These are phyloP conservation scores for Pseudococcus longispinus DNA, from an alignment of 2,888 invertebrate genomes.

Conservation along the genomic window DNA sequence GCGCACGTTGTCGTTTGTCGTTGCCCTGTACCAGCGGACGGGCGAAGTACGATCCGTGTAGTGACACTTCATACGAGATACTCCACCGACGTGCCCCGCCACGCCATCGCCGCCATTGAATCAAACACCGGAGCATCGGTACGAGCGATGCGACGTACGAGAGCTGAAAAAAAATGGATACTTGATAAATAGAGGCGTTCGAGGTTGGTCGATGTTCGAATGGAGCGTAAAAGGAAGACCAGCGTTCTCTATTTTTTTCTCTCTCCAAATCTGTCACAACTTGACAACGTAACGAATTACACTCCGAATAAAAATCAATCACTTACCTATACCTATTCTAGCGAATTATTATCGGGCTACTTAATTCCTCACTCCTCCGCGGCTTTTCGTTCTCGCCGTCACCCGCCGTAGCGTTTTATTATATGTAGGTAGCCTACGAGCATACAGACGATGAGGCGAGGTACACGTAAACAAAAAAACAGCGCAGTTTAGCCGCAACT, in stretches of 20 bases:
- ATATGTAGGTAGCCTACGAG: too few relatives aligned
- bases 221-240: background rate
- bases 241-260: background rate
- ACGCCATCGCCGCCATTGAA: background rate
- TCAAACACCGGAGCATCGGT: background rate
- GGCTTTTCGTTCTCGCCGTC: background rate
- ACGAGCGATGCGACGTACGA: background rate
- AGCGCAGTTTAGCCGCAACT: conserved; percentile 41
- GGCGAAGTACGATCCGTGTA: too few relatives aligned
- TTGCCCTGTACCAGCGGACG: too few relatives aligned
- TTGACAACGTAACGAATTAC: conserved; percentile 52
- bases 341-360: conserved; percentile 48
- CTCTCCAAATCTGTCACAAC: conserved; percentile 38
- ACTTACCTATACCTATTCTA: conserved; percentile 45
- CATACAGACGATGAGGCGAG: background rate
- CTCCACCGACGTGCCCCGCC: background rate
- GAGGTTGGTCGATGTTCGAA: background rate
- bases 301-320: conserved; percentile 51
- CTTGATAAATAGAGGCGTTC: conserved; percentile 30
- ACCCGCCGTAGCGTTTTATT: background rate
- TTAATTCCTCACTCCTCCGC: conserved; percentile 23
- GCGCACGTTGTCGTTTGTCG: too few relatives aligned
- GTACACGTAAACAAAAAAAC: background rate
- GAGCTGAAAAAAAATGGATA: background rate
- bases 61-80: too few relatives aligned